Percentiles rank a stretch among this genome's conserved stretches.
phyloP scores from a whole-genome alignment of 1,140 invertebrate genomes.

The Drosophila lacteicornis region DNA sequence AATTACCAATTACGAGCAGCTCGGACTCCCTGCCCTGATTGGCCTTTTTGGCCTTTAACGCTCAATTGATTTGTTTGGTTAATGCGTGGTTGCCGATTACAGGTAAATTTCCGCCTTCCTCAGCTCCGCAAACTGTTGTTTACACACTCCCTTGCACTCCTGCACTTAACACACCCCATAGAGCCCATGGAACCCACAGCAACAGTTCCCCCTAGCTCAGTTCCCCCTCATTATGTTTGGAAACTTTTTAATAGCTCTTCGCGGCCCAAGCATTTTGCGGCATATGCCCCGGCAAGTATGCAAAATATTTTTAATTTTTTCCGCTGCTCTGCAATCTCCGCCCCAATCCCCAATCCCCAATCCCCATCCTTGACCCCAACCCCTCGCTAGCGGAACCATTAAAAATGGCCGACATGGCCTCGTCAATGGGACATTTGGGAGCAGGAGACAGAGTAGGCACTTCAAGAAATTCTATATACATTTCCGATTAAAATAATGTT shows the following conservation, averaged over 20 bases:
- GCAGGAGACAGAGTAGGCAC: slow-evolving; percentile 24
- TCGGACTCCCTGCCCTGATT: neutral
- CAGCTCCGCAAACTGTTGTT: slow-evolving; percentile 48
- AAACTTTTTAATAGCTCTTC: slow-evolving; percentile 72
- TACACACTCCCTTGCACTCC: slow-evolving; percentile 2
- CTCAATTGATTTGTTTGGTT: slow-evolving; percentile 75
- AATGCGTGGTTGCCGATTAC: slow-evolving; percentile 61
- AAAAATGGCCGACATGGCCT: slow-evolving; percentile 66
- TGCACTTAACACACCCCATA: neutral
- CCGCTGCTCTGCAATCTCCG: slow-evolving; percentile 19
- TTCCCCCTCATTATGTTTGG: slow-evolving; percentile 30
- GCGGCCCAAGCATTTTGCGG: slow-evolving; percentile 56
- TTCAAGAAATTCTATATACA: neutral
- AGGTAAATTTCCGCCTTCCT: slow-evolving; percentile 57
- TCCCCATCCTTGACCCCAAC: neutral
- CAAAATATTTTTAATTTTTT: slow-evolving; percentile 61
- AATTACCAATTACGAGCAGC: slow-evolving; percentile 57
- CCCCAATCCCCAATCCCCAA: neutral
- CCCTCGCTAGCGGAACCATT: slow-evolving; percentile 61
- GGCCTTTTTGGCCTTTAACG: slow-evolving; percentile 63
- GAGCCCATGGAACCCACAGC: neutral
- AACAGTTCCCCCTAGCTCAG: no score
- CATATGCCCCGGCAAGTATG: slow-evolving; percentile 52
- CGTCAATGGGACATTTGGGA: slow-evolving; percentile 74
- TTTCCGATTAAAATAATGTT: no score